Evolutionary conservation across 1,140 invertebrate genomes (phyloP), one percentile per base, ranked within the genome.

Genomic region (Drosophila bocqueti): DNA sequence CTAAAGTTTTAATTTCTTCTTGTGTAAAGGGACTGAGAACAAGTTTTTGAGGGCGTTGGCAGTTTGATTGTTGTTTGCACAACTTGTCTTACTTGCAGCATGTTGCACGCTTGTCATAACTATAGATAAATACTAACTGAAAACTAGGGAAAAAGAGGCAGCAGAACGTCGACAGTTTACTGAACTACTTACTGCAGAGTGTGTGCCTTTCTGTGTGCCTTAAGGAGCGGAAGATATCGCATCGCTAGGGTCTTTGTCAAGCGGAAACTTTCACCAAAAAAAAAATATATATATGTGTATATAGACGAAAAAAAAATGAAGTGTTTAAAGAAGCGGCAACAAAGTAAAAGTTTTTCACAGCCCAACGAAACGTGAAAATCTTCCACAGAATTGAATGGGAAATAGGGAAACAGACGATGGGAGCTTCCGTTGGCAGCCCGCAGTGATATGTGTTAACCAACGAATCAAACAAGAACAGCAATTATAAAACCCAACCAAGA

Each of bases 51-150:
- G 80, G 83, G 84, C 73, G 84, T 89, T 87, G 83, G 80, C 81
- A 84, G 84, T 64, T 84, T 89, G 81, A 89, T 78, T 87, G 84
- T 87, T 81, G 84, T 87, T 81, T 78, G 78, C 77, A 89, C 84
- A 87, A 87, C 84, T 87, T 89, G 84, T 77, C 83, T 75, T 81
- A 81, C 71, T 77, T 87, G 74, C 78, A 73, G 73, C 78, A 75
- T 89, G 69, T 72, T 73, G 69, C 67, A 73, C 54, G 69, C 69
- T 42, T 89, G 84, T 87, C 73, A 89, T 73, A 87, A 89, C 79
- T 77, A 84, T 81, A 89, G 84, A 89, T 84, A 89, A 87, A 89
- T 84, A 89, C 67, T 68, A 83, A 69, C 83, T 63, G 59, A 72
- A 82, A 79, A 76, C 40, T 67, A 45, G 40, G 50, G 40, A 65